phyloP scores from a whole-genome alignment of 2,113 vertebrate species.

The Philantomba maxwellii region DNA sequence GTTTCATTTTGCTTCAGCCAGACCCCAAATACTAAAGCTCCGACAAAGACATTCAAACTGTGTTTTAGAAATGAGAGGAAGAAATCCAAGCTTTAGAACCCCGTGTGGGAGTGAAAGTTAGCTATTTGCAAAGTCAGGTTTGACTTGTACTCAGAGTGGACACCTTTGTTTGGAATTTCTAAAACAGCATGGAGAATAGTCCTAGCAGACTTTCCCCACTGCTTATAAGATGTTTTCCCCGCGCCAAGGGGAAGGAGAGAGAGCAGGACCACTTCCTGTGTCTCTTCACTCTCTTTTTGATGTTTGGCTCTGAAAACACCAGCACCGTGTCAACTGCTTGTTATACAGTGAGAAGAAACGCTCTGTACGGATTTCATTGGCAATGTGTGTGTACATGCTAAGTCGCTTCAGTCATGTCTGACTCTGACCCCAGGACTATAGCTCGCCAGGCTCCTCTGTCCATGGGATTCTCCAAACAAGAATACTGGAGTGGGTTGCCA shows the following conservation, averaged over 20 bases:
- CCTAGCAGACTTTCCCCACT: neutral
- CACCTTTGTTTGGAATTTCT: neutral
- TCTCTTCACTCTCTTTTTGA: neutral
- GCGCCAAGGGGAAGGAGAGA: neutral
- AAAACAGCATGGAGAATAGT: neutral
- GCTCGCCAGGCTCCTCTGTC: neutral
- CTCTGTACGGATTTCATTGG: fast-evolving
- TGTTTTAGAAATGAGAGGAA: constrained; percentile 44
- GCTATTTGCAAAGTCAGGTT: constrained; percentile 13
- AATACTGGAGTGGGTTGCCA: neutral
- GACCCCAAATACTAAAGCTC: constrained; percentile 20
- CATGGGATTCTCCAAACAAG: neutral
- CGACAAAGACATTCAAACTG: neutral
- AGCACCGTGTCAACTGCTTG: neutral
- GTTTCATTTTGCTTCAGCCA: constrained; percentile 7
- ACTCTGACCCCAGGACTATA: neutral
- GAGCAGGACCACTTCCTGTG: neutral
- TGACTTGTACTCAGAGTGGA: neutral
- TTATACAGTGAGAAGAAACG: neutral
- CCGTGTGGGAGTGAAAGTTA: neutral
- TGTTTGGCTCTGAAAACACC: neutral
- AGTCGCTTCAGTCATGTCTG: neutral
- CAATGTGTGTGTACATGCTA: neutral
- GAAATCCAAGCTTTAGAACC: constrained; percentile 22
- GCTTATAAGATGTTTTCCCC: neutral